Evolutionary conservation across 2,113 vertebrate species (phyloP), one percentile per base, ranked within the genome.

Genomic region (Choloepus hoffmanni): DNA sequence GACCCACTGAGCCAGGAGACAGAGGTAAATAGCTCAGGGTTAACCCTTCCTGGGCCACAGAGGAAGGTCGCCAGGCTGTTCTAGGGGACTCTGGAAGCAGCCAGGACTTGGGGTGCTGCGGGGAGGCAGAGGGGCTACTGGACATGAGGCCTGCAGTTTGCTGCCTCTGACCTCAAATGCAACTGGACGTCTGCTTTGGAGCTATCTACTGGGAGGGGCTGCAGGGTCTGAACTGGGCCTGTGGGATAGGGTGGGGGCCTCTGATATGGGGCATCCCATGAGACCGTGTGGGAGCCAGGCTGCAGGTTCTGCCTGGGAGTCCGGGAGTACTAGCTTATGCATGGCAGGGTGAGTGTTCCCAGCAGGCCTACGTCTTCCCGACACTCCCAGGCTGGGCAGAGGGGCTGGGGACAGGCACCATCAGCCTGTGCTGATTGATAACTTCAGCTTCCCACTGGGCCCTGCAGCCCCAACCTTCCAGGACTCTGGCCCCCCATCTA

Each of bases 21-120:
- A 97, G 90, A 98, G 98, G 97, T 97, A 97, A 98, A 98, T 98
- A 98, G 91, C 98, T 97, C 96, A 94, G 89, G 94, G 90, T 98
- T 98, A 99, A 98, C 98, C 98, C 98, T 98, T 98, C 40, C 33
- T 62, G 77, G 12, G 36, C 92, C 96, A 82, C 79, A 74, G 30
- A 94, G 65, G 92, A 86, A 83, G 74, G 60, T 72, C 7, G 0
- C 12, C 19, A 1, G n/a, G 76, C 60, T n/a, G 11, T 24, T 92
- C 77, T 14, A 10, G 26, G 81, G 65, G n/a, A 28, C 18, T 36
- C 28, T 78, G 60, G 50, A 55, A 53, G 58, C 65, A 90, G 79
- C 70, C 28, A 50, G 67, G 30, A 19, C 21, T 68, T 33, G 30
- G 30, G 53, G 67, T 33, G 12, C 72, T 58, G 21, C 8, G 6